Evolutionary conservation across 2,113 vertebrate species (phyloP).

Genomic region (Psophia crepitans): DNA sequence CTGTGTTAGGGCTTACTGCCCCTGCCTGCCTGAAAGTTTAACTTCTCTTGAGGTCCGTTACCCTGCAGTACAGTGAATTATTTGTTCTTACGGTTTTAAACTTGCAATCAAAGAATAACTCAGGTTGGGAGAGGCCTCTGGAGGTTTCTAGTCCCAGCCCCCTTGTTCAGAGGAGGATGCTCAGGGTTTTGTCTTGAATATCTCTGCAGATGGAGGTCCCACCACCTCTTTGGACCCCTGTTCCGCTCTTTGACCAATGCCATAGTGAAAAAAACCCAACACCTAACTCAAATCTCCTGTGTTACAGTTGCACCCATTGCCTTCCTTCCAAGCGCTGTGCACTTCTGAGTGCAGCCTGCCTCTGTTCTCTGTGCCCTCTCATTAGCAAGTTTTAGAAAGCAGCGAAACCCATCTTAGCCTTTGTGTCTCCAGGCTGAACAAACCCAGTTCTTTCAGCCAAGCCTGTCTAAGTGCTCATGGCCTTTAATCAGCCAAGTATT

Average conservation of each 20-base stretch:
- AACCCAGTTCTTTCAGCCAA: neutral
- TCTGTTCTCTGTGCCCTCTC: neutral
- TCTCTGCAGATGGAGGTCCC: neutral
- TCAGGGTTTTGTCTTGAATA: neutral
- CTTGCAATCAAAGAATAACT: neutral
- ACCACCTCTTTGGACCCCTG: neutral
- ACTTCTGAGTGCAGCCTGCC: neutral
- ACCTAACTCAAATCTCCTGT: neutral
- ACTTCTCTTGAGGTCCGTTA: neutral
- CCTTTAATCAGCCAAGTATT: neutral
- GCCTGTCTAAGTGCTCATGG: accelerated
- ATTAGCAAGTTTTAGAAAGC: neutral
- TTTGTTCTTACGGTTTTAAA: neutral
- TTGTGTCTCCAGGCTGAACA: neutral
- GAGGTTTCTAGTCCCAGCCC: neutral
- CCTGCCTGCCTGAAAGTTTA: neutral
- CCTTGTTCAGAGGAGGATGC: neutral
- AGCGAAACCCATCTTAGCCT: neutral
- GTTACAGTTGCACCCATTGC: neutral
- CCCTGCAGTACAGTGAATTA: neutral
- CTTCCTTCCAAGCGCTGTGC: neutral
- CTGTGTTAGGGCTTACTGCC: neutral
- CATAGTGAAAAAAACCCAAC: no score
- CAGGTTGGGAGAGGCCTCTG: neutral
- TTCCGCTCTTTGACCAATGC: neutral